Evolutionary conservation across 53 echinoderm and acorn worm genomes (phyloP), one percentile per base, ranked within the genome.

Genomic region (Hippasteria phrygiana): DNA sequence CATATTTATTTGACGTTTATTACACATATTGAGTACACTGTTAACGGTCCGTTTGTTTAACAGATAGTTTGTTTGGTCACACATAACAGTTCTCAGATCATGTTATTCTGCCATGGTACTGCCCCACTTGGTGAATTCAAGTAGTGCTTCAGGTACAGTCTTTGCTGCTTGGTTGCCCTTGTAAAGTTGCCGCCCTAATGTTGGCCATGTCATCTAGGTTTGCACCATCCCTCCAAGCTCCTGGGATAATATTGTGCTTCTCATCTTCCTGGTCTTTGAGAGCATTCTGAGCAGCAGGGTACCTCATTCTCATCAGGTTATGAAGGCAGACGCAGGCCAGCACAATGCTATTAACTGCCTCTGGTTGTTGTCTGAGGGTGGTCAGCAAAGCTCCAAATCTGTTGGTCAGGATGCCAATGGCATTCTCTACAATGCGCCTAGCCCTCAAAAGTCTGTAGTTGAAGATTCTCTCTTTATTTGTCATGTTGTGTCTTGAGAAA

Each of bases 251-350:
- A 24, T 81, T 48, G 51, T 55, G 53, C 0, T 79, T 29, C 20
- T 81, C 59, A 38, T 90, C 90, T 34, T 90, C 83, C 32, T 36
- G 38, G 73, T 92, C 92, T 59, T 88, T 1, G 38, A 12, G 7
- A 51, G 27, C 40, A 16, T 90, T 46, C 3, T 75, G 62, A 2
- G 43, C 40, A 11, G 36, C n/a, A 11, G 37, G 73, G 29, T 42
- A 26, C 43, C 88, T 40, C 65, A 48, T 43, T 75, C 92, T 55
- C 85, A 91, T 55, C 5, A 74, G 67, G 53, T 91, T 91, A 54
- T 85, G 87, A 24, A 75, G 88, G 27, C 75, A 88, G 17, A 24
- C 10, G 38, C 77, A 76, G 18, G 40, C 59, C 73, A 27, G 17
- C 62, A 88, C 76, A 12, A 88, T 88, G 37, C 26, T 20, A n/a